phyloP scores from a whole-genome alignment of 2,113 vertebrate genomes.

The Martes martes region DNA sequence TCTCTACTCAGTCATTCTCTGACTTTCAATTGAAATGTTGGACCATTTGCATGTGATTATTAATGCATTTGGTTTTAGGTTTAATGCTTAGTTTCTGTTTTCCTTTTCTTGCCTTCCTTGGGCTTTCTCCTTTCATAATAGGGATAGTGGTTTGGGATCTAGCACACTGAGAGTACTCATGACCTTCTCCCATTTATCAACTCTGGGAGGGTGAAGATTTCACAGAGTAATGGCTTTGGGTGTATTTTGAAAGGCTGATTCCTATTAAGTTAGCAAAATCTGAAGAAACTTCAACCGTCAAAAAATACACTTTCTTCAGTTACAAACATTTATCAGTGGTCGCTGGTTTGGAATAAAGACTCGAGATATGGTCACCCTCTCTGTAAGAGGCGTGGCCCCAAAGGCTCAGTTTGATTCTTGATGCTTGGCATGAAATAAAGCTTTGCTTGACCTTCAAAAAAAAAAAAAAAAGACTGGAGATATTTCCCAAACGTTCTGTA shows the following conservation, averaged over 20 bases:
- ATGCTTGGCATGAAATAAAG: no score
- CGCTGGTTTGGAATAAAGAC: background rate
- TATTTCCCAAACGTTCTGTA: background rate
- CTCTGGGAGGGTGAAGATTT: background rate
- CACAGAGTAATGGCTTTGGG: background rate
- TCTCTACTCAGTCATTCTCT: background rate
- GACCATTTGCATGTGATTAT: background rate
- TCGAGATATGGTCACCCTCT: no score
- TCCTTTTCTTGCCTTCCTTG: background rate
- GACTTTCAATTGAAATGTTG: background rate
- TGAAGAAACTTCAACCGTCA: background rate
- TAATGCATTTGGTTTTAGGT: background rate
- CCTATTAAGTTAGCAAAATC: background rate
- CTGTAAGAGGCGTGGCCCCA: no score
- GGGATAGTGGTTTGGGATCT: background rate
- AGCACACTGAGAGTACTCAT: background rate
- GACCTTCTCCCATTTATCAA: background rate
- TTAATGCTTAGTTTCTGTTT: background rate
- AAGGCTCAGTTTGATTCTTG: no score
- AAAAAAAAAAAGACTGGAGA: background rate
- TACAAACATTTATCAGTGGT: background rate
- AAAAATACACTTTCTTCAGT: background rate
- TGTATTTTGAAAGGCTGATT: background rate
- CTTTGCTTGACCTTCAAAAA: no score
- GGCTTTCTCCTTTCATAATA: background rate